Base-by-base conservation (phyloP, 2,797 vertebrate genomes). In the Sebastes taczanowskii region DNA sequence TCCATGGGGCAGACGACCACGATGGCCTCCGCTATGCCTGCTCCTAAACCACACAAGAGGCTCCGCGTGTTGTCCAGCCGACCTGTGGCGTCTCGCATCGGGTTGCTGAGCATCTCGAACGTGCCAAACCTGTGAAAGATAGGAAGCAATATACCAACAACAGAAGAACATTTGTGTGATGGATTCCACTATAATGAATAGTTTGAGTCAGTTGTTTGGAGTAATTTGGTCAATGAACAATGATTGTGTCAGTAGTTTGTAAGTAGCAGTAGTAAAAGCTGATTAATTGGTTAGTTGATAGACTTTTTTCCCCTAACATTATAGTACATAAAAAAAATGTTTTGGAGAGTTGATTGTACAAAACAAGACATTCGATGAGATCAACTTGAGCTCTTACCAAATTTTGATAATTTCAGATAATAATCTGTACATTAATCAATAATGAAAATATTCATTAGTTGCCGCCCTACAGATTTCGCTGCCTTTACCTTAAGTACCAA, bases 1-100 rank as follows among this genome's bases (percentile, higher is more conserved):
- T 97, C 96, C 95, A 96, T 96, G 30, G 96, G 95, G 77, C 96
- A 97, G 56, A 96, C 96, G 0, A 96, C 90, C 11, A 97, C 7
- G 22, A 96, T 71, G 10, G 94, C 96, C 76, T 97, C 96, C 0
- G 95, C 85, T 30, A 96, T 87, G 4, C 95, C 95, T 0, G 96
- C 96, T 27, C 94, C 96, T 11, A 96, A 88, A 38, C 96, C 95
- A 32, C 96, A 97, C 80, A 96, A 32, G 59, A 96, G 93, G 85
- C 96, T 96, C 52, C 92, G 80, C 0, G 90, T 95, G 93, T 95
- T 97, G 88, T 97, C 95, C 20, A 97, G 90, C 42, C 95, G 95
- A 49, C 95, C 95, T 0, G 84, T 95, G 49, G 94, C 84, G 11
- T 96, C 95, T 62, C 96, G 92, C 94, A 96, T 95, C 0, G 93